These are phyloP conservation scores for Yponomeuta sedellus DNA, from an alignment of 2,888 invertebrate species.

Conservation along the genomic window DNA sequence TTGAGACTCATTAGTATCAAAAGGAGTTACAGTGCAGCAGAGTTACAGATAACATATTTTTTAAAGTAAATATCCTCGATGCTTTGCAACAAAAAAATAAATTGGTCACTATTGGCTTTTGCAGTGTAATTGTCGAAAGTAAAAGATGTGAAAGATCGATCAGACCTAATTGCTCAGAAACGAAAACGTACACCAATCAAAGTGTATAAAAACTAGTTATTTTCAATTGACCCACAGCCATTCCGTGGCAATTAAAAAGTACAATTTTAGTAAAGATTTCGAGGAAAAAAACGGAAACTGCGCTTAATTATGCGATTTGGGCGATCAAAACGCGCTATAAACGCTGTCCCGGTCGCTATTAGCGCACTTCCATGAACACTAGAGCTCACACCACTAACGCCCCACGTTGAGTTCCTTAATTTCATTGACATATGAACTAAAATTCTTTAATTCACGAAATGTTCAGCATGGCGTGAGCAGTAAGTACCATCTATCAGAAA, in stretches of 20 bases:
- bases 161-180: not conserved
- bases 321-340: not conserved
- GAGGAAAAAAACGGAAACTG: not conserved
- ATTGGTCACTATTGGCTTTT: too few relatives aligned
- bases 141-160: not conserved
- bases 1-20: too few relatives aligned
- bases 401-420: too few relatives aligned
- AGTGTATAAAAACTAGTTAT: slow-evolving; percentile 2
- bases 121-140: not conserved
- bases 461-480: too few relatives aligned
- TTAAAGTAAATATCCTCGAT: not conserved
- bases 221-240: not conserved
- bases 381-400: too few relatives aligned
- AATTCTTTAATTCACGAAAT: too few relatives aligned
- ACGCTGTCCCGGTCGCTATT: not conserved
- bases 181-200: not conserved
- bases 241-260: not conserved
- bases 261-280: not conserved
- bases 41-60: too few relatives aligned
- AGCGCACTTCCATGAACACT: not conserved
- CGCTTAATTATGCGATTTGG: not conserved
- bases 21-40: too few relatives aligned
- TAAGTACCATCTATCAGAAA: too few relatives aligned
- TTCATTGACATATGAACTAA: too few relatives aligned
- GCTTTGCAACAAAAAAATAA: not conserved